Evolutionary conservation across 2,888 invertebrate species (phyloP).

Genomic region (Lithophane leautieri): DNA sequence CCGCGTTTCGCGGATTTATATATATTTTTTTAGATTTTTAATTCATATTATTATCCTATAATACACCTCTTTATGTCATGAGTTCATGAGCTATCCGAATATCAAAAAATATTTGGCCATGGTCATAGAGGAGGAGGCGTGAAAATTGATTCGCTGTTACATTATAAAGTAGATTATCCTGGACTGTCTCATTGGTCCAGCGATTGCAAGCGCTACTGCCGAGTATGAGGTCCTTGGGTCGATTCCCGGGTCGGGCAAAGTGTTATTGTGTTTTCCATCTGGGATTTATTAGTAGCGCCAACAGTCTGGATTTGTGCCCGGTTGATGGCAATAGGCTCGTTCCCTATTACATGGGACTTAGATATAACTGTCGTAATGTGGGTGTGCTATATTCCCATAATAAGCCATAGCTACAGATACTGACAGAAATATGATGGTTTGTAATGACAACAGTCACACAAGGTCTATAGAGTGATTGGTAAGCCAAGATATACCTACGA

Average conservation of each 20-base stretch:
- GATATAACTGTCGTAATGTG: neutral
- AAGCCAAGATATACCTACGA: neutral
- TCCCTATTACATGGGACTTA: neutral
- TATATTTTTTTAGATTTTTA: no score
- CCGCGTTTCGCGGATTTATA: no score
- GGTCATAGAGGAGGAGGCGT: no score
- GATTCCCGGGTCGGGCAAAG: neutral
- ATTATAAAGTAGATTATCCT: slow-evolving; percentile 17
- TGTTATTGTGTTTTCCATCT: neutral
- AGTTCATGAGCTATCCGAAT: no score
- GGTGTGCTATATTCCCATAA: no score
- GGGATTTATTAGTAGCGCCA: neutral
- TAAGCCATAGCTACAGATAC: neutral
- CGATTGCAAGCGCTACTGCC: neutral
- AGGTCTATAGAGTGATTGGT: neutral
- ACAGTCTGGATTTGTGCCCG: neutral
- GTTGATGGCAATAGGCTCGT: neutral
- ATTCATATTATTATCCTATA: no score
- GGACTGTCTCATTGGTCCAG: neutral
- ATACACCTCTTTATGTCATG: no score
- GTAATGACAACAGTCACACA: neutral
- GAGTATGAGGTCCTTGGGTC: neutral
- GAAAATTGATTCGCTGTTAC: no score
- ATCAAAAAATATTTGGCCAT: no score
- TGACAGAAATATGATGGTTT: neutral